Percentiles rank a stretch among this genome's conserved stretches.
Conservation (phyloP, 1,140 invertebrate genomes). For the Macrobrachium nipponense region DNA sequence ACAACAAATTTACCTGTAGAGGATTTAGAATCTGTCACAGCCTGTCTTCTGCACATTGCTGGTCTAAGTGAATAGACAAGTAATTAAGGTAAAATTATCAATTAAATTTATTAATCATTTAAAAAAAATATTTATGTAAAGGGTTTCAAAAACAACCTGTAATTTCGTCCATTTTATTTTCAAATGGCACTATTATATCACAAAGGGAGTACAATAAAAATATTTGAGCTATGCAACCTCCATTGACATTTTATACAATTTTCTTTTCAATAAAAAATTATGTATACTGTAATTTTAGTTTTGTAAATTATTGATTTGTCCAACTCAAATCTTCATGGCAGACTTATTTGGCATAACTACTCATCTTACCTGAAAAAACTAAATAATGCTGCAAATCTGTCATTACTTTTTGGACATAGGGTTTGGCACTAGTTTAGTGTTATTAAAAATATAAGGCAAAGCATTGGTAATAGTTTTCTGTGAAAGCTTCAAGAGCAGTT, state of each 20-base stretch:
- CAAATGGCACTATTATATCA: slow-evolving; percentile 55
- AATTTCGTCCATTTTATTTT: slow-evolving; percentile 46
- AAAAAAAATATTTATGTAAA: not conserved
- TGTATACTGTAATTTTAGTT: not conserved
- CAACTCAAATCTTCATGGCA: slow-evolving; percentile 30
- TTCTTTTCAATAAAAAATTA: not conserved
- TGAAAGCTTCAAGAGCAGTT: no score
- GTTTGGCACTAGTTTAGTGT: not conserved
- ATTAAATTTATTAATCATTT: not conserved
- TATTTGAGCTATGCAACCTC: slow-evolving; percentile 54
- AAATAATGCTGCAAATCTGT: slow-evolving; percentile 1
- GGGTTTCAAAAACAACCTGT: not conserved
- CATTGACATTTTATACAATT: slow-evolving; percentile 26
- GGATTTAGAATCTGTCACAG: not conserved
- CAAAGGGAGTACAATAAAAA: slow-evolving; percentile 44
- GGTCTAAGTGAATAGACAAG: not conserved
- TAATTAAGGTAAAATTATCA: not conserved
- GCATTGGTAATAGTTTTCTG: no score
- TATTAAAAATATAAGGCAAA: no score
- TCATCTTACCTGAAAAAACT: slow-evolving; percentile 17
- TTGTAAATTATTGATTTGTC: slow-evolving; percentile 9
- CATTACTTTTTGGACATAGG: slow-evolving; percentile 12
- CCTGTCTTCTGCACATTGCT: slow-evolving; percentile 1
- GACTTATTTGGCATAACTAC: slow-evolving; percentile 43
- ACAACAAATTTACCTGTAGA: not conserved